Conservation (phyloP, 2,113 vertebrate species). For the Arizona elegans region DNA sequence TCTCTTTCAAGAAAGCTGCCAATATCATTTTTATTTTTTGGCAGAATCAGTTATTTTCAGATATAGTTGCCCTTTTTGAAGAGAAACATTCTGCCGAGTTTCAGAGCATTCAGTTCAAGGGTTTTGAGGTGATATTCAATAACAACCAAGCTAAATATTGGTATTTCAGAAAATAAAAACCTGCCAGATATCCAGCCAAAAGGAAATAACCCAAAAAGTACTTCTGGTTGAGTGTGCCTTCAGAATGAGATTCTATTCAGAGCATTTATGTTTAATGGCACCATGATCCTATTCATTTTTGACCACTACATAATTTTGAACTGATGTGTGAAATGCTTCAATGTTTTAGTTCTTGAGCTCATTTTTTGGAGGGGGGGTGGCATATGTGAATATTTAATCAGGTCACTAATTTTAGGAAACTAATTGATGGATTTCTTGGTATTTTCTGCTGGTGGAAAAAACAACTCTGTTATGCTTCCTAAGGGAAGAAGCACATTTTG, state of each 20-base stretch:
- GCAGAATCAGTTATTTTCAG: neutral
- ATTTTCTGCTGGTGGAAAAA: neutral
- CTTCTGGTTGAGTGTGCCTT: neutral
- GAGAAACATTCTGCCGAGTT: neutral
- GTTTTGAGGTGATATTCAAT: neutral
- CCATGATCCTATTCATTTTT: neutral
- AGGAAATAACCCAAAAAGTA: neutral
- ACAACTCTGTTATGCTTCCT: neutral
- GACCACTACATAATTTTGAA: neutral
- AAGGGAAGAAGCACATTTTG: neutral
- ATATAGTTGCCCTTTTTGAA: neutral
- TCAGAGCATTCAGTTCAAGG: neutral
- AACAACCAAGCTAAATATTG: neutral
- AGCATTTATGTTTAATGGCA: neutral
- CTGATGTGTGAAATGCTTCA: neutral
- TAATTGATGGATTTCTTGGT: neutral
- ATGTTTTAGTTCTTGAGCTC: neutral
- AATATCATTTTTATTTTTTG: neutral
- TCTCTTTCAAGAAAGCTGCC: neutral
- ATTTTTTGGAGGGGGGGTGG: too few species aligned
- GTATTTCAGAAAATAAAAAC: neutral
- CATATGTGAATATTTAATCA: neutral
- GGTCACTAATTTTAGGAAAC: neutral
- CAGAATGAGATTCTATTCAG: neutral
- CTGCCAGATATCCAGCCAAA: neutral